Conservation (phyloP, 2,888 invertebrate species). For the Calameuta idolon region DNA sequence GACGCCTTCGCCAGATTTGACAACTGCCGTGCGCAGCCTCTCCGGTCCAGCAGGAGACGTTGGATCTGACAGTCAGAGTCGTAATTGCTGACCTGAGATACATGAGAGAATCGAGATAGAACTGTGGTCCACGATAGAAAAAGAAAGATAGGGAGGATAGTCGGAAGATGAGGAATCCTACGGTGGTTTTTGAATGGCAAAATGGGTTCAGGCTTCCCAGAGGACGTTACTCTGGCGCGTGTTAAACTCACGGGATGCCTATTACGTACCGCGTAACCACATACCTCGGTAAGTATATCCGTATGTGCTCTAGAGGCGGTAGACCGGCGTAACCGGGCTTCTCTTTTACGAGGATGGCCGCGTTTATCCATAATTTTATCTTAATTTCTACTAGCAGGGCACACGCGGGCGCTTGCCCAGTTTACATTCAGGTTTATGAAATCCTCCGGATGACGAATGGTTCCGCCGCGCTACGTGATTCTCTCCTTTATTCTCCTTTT, state of each 20-base stretch:
- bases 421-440: conserved; percentile 47
- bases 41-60: conserved; percentile 31
- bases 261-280: not conserved
- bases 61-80: conserved; percentile 16
- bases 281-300: too few species aligned
- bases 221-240: not conserved
- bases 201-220: too few species aligned
- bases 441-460: conserved; percentile 45
- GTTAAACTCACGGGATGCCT: not conserved
- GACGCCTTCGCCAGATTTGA: conserved; percentile 19
- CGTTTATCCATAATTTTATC: conserved; percentile 47
- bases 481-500: conserved; percentile 10
- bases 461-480: conserved; percentile 13
- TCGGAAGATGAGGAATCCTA: too few species aligned
- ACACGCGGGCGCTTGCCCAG: conserved; percentile 20
- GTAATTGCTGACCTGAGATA: too few species aligned
- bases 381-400: conserved; percentile 36
- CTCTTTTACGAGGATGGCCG: conserved; percentile 34
- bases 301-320: not conserved
- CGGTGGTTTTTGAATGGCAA: too few species aligned
- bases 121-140: too few species aligned
- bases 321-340: conserved; percentile 26
- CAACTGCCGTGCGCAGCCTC: conserved; percentile 44
- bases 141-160: too few species aligned
- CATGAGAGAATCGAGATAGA: too few species aligned